These are phyloP conservation scores for Australoheros scitulus DNA, from an alignment of 2,113 vertebrate species.

Conservation along the genomic window DNA sequence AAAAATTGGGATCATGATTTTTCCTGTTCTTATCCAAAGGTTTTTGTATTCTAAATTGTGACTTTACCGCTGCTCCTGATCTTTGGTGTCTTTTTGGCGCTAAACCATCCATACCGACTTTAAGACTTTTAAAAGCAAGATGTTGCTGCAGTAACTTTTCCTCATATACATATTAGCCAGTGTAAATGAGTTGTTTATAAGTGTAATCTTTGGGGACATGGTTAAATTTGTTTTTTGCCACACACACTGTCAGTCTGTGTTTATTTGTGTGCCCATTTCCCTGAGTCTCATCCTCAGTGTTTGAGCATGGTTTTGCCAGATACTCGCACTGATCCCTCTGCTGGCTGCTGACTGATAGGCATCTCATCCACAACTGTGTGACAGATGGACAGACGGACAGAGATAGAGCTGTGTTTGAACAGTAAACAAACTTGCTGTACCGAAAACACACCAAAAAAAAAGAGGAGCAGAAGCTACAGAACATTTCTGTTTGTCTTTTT, in stretches of 20 bases:
- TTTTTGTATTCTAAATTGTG: background rate
- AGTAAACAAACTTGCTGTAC: slow-evolving; percentile 52
- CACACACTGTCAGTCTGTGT: background rate
- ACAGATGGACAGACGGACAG: background rate
- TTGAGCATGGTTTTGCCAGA: background rate
- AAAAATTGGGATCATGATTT: background rate
- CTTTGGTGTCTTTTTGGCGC: background rate
- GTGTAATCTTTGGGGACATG: background rate
- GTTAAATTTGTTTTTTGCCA: background rate
- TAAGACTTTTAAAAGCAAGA: background rate
- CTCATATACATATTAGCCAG: background rate
- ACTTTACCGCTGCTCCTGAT: background rate
- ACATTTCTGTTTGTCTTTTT: slow-evolving; percentile 61
- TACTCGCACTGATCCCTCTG: background rate
- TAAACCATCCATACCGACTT: too few species aligned
- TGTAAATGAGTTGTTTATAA: background rate
- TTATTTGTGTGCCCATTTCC: background rate
- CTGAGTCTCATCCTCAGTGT: background rate
- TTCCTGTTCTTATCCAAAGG: background rate
- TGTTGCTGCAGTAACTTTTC: background rate
- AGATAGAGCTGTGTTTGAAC: slow-evolving; percentile 53
- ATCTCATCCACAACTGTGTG: background rate
- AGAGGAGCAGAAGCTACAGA: slow-evolving; percentile 38
- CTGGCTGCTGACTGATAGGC: slow-evolving; percentile 7
- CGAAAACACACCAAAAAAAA: slow-evolving; percentile 47